Conservation (phyloP, 2,888 invertebrate genomes). For the Notodonta ziczac region DNA sequence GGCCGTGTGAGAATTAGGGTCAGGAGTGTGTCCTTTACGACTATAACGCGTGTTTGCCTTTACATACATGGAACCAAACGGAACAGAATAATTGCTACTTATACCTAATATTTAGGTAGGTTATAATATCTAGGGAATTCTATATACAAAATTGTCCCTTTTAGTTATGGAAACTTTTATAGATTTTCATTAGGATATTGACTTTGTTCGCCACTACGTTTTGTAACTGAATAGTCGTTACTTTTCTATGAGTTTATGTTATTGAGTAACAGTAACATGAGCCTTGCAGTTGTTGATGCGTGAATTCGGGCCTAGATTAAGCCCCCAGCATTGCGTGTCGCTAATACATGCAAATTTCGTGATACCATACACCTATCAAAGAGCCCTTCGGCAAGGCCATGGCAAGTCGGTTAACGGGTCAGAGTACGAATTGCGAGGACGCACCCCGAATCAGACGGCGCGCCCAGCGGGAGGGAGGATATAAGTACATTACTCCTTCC, state of each 20-base stretch:
- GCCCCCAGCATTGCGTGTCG: conserved; percentile 49
- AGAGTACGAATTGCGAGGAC: conserved; percentile 71
- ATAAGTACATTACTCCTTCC: conserved; percentile 69
- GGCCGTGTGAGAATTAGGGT: conserved; percentile 66
- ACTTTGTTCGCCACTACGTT: too few relatives aligned
- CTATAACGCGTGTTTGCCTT: conserved; percentile 50
- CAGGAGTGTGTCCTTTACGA: conserved; percentile 66
- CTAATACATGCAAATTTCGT: conserved; percentile 62
- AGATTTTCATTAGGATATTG: too few relatives aligned
- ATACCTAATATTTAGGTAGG: too few relatives aligned
- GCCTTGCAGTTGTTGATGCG: conserved; percentile 12
- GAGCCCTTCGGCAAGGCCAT: conserved; percentile 63
- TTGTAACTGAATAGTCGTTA: too few relatives aligned
- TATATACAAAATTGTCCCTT: too few relatives aligned
- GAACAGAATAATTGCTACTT: too few relatives aligned
- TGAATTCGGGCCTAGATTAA: conserved; percentile 15
- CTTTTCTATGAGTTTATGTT: too few relatives aligned
- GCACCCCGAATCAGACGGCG: conserved; percentile 71
- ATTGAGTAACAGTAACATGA: too few relatives aligned
- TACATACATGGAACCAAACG: conserved; percentile 15
- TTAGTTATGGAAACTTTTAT: too few relatives aligned
- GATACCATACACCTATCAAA: conserved; percentile 51
- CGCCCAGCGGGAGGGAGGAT: conserved; percentile 62
- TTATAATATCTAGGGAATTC: too few relatives aligned
- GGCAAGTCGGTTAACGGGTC: conserved; percentile 78